Conservation (phyloP, 2,797 vertebrate species). For the Halcyon leucocephala region DNA sequence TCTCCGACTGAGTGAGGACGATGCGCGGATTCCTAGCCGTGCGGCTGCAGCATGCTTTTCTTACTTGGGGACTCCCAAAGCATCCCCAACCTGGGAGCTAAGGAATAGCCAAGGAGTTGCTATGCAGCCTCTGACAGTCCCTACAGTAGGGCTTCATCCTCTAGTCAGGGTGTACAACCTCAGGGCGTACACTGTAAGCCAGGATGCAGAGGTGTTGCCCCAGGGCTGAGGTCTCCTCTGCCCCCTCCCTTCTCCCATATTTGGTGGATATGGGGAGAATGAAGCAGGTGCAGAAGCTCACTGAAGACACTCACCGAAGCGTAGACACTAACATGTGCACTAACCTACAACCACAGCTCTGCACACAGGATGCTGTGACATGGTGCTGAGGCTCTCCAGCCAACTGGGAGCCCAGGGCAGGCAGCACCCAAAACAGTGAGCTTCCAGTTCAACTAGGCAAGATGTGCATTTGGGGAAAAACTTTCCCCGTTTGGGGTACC, state of each 20-base stretch:
- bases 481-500: neutral
- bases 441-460: neutral
- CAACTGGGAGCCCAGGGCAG: neutral
- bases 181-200: neutral
- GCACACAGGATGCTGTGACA: neutral
- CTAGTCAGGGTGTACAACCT: neutral
- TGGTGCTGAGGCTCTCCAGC: neutral
- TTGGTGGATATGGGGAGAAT: neutral
- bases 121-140: neutral
- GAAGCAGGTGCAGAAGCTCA: neutral
- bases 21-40: neutral
- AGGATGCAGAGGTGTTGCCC: fast-evolving
- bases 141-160: fast-evolving
- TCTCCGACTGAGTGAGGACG: fast-evolving
- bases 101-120: neutral
- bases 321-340: fast-evolving
- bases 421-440: neutral
- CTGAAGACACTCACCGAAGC: fast-evolving
- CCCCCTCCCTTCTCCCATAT: neutral
- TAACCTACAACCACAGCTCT: fast-evolving
- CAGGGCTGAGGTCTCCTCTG: neutral
- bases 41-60: fast-evolving
- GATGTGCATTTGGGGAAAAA: neutral
- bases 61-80: neutral
- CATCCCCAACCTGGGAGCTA: neutral